Evolutionary conservation across 2,888 invertebrate genomes (phyloP), one percentile per base, ranked within the genome.

Genomic region (Polymixis flavicincta): DNA sequence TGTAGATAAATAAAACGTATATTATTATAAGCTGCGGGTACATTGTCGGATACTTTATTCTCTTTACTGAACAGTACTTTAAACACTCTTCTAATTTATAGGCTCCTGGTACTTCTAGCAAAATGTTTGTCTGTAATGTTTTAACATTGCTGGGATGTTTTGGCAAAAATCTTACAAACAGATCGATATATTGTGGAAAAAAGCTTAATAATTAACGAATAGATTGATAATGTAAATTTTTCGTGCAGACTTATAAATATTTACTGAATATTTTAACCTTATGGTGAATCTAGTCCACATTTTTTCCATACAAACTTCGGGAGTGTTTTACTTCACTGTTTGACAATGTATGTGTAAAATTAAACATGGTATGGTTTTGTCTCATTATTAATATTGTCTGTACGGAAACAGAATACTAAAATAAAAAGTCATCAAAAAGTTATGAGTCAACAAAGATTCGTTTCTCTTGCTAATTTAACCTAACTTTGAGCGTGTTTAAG

Each of bases 21-120:
- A n/a, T n/a, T n/a, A n/a, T n/a, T n/a, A 50, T 50, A 50, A 42
- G 2, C 3, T 22, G 1, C 37, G 4, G 28, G 60, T 54, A 74
- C 74, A 61, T 78, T 66, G 80, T 60, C 60, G 64, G 54, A 17
- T 55, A 64, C 14, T 57, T 79, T 60, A 72, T 77, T 64, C 32
- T 32, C 32, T 45, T 17, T 32, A 42, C 61, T 3, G 17, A 32
- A 32, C 22, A 60, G 32, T 66, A 66, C 50, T n/a, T 76, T 79
- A 83, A 79, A 83, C 71, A 83, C 37, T 52, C 65, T 63, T 42
- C 22, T 48, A 65, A 82, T 83, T 79, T 83, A 83, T 83, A n/a
- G 1, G 6, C 66, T 55, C 55, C 71, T 74, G 70, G 74, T 83
- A 83, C 50, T 48, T 71, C 1, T 17, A 42, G 19, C 8, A 17